Evolutionary conservation across 2,888 invertebrate species (phyloP).

Genomic region (Drosophila buzzatii): DNA sequence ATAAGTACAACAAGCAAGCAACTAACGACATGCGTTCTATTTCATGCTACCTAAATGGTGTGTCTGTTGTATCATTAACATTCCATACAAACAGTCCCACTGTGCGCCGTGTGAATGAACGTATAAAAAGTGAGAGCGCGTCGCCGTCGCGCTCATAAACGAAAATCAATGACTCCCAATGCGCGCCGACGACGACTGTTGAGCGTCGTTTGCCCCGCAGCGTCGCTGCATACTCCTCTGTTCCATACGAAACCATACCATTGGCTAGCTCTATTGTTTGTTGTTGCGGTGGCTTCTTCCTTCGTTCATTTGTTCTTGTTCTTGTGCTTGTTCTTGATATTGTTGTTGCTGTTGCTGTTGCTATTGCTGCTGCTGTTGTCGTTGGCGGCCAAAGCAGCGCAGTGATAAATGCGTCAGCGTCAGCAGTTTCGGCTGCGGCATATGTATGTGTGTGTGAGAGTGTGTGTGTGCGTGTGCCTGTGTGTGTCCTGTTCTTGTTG

Average conservation of each 20-base stretch:
- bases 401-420: constrained; percentile 66
- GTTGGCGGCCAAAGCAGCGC: constrained; percentile 47
- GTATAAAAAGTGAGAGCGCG: constrained; percentile 78
- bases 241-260: neutral
- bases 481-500: constrained; percentile 31
- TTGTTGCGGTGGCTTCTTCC: constrained; percentile 45
- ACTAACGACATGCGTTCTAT: neutral
- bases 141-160: constrained; percentile 70
- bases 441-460: constrained; percentile 8
- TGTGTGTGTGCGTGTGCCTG: constrained; percentile 5
- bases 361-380: too few relatives aligned
- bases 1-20: neutral
- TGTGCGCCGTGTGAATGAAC: constrained; percentile 76
- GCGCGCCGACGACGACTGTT: constrained; percentile 47
- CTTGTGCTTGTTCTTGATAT: constrained; percentile 13
- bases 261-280: constrained; percentile 37
- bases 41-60: constrained; percentile 12
- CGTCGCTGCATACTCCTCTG: neutral
- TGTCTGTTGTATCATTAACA: constrained; percentile 28
- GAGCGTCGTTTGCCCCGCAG: constrained; percentile 32
- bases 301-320: constrained; percentile 37
- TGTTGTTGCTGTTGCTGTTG: constrained; percentile 12
- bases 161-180: constrained; percentile 79
- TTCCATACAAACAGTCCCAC: constrained; percentile 42
- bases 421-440: constrained; percentile 41